These are phyloP conservation scores for Ophion slaviceki DNA, from an alignment of 2,888 invertebrate genomes.

Conservation along the genomic window DNA sequence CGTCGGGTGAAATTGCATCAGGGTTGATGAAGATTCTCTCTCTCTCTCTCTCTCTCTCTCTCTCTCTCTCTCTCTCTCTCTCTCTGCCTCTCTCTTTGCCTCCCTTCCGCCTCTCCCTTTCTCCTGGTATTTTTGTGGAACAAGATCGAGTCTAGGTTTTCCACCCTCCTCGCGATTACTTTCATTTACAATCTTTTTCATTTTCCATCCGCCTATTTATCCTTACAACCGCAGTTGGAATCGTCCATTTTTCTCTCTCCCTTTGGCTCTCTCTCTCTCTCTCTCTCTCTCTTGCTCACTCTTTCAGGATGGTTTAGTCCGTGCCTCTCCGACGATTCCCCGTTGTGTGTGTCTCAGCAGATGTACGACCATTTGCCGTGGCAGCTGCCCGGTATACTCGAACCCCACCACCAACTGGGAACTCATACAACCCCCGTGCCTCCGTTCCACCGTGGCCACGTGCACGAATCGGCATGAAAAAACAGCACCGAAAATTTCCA, in stretches of 20 bases:
- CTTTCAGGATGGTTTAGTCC: constrained; percentile 45
- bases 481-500: neutral
- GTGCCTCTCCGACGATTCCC: constrained; percentile 58
- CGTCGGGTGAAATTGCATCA: neutral
- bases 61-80: neutral
- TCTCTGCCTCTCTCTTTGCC: neutral
- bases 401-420: constrained; percentile 55
- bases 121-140: neutral
- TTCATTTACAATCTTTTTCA: constrained; percentile 24
- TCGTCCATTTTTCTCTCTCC: constrained; percentile 16
- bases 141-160: constrained; percentile 35
- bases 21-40: neutral
- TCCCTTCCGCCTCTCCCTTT: neutral
- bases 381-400: constrained; percentile 77
- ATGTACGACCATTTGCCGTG: constrained; percentile 81
- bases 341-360: constrained; percentile 76
- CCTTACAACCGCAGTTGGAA: neutral
- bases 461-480: constrained; percentile 11
- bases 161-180: constrained; percentile 10
- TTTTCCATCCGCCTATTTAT: constrained; percentile 29
- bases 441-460: constrained; percentile 44
- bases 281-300: constrained; percentile 14
- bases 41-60: neutral
- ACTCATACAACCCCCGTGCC: constrained; percentile 60
- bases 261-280: constrained; percentile 2